These are phyloP conservation scores for Myotis pilosus DNA, from an alignment of 2,797 vertebrate species.

Conservation along the genomic window DNA sequence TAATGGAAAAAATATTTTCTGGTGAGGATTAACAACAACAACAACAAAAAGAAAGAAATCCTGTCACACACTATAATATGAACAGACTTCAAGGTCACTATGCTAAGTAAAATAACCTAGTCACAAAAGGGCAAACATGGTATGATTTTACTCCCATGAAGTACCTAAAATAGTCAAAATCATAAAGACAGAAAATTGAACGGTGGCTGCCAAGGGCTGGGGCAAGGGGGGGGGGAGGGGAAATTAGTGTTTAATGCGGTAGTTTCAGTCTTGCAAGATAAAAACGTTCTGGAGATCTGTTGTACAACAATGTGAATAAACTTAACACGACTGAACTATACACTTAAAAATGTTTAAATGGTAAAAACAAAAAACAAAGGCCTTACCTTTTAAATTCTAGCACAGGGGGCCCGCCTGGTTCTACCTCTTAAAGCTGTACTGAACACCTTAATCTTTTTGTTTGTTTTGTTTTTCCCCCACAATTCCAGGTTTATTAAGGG, in stretches of 20 bases:
- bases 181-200: not conserved
- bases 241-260: not conserved
- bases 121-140: not conserved
- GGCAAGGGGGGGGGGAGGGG: not conserved
- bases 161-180: not conserved
- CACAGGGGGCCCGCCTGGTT: not conserved
- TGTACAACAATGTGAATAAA: not conserved
- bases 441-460: not conserved
- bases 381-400: not conserved
- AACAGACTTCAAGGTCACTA: no score
- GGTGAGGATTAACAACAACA: no score
- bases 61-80: not conserved
- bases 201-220: not conserved
- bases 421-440: not conserved
- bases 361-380: not conserved
- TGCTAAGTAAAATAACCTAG: not conserved
- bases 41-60: not conserved
- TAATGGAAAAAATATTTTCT: no score
- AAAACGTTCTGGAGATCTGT: not conserved
- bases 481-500: not conserved
- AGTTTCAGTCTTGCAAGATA: not conserved
- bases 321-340: not conserved
- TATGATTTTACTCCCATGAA: not conserved
- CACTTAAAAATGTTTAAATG: not conserved
- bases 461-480: not conserved